Base-by-base conservation (phyloP, 1,140 invertebrate species). In the Drosophila azteca region DNA sequence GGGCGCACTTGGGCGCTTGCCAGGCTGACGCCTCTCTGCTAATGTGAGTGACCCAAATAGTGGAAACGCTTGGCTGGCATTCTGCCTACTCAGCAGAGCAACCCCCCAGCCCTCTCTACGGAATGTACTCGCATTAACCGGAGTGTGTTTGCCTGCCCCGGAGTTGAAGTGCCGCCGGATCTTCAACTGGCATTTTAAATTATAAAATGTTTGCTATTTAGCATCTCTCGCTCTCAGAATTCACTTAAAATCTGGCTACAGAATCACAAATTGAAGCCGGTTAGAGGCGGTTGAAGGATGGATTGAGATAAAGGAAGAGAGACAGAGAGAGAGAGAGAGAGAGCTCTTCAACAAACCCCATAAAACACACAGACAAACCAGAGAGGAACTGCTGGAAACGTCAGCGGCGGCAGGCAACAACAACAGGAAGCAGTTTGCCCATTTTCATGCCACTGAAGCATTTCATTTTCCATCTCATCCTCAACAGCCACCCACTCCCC, bases 31-130 rank as follows among this genome's bases (percentile, higher is more conserved):
- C 82, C 82, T 82, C 62, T 39, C 11, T 11, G 60, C 82, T 88
- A 87, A 87, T 88, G 82, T 87, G 83, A 87, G 69, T 87, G 82
- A 87, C 82, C 82, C 88, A 87, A 87, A 87, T 87, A 87, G 82
- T 87, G 83, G 48, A 73, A 68, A 54, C 62, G 74, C 52, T 80
- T 79, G 82, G 58, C 49, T 85, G 73, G 46, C 81, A 85, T 35
- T 81, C 68, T 63, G 59, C 68, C 61, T 76, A 39, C 48, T 65
- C 35, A 44, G 24, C 35, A 61, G 29, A 29, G 70, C 46, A 74
- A 43, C 52, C 46, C 52, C 46, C 48, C 24, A 48, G 31, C 50
- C 70, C 61, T 58, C 54, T 58, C 43, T 46, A 46, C 24, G n/a
- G 29, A 55, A 43, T 76, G 68, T 77, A 58, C 63, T 65, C 77